These are phyloP conservation scores for Gymnodraco acuticeps DNA, from an alignment of 2,797 vertebrate species.

Conservation along the genomic window DNA sequence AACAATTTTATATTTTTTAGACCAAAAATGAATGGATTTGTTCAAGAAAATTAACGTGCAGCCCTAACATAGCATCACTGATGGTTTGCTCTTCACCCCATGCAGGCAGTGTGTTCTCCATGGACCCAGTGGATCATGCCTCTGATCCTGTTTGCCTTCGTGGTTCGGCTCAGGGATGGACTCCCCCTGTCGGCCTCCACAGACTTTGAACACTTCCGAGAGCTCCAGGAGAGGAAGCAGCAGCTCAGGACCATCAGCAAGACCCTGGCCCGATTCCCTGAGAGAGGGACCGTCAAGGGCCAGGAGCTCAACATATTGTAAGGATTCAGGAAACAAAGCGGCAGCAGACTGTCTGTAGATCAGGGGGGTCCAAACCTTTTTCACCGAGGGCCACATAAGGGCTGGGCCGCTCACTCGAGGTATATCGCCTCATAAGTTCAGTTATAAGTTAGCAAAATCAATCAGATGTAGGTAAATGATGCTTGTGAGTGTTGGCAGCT, in stretches of 20 bases:
- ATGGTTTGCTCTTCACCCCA: not conserved
- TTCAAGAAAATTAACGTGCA: not conserved
- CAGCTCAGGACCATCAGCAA: conserved; percentile 89
- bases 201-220: conserved; percentile 92
- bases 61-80: not conserved
- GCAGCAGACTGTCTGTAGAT: conserved; percentile 4
- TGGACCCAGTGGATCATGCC: conserved; percentile 89
- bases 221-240: conserved; percentile 92
- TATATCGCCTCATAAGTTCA: no score
- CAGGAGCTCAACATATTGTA: conserved; percentile 91
- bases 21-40: not conserved
- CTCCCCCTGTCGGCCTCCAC: conserved; percentile 97
- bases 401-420: no score
- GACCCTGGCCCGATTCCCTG: conserved; percentile 82
- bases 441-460: no score
- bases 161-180: conserved; percentile 95
- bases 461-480: no score
- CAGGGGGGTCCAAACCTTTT: no score
- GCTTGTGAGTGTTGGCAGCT: no score
- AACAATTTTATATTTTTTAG: not conserved
- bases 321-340: conserved; percentile 59
- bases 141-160: conserved; percentile 96
- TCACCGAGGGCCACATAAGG: no score
- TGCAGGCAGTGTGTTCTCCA: conserved; percentile 88
- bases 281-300: conserved; percentile 87